Evolutionary conservation across 2,888 invertebrate species (phyloP).

Genomic region (Creontiades dilutus): DNA sequence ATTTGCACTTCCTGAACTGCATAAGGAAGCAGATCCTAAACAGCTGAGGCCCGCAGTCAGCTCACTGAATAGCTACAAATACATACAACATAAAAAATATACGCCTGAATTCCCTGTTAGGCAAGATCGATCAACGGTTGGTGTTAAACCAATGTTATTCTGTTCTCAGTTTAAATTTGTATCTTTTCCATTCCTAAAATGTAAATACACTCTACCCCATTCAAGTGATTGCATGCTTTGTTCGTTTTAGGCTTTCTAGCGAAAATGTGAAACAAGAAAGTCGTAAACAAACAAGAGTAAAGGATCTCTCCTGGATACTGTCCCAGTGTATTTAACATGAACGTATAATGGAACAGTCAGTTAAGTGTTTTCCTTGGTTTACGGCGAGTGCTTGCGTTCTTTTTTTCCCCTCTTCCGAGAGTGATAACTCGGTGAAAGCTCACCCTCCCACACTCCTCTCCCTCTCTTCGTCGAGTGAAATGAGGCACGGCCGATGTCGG

Average conservation of each 20-base stretch:
- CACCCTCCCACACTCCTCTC: background rate
- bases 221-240: background rate
- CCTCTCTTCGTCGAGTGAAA: constrained; percentile 17
- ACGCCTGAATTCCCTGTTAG: no score
- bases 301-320: background rate
- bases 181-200: no score
- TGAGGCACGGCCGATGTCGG: constrained; percentile 54
- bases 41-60: no score
- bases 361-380: constrained; percentile 57
- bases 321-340: constrained; percentile 8
- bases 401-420: constrained; percentile 37
- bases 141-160: no score
- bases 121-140: no score
- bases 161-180: no score
- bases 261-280: background rate
- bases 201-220: no score
- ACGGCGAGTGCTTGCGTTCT: background rate
- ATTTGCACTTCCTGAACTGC: no score
- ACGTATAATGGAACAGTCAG: constrained; percentile 58
- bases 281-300: constrained; percentile 9
- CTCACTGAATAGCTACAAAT: no score
- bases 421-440: constrained; percentile 56
- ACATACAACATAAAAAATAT: no score
- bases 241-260: background rate
- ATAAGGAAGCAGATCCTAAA: no score